phyloP scores from a whole-genome alignment of 2,888 invertebrate species.

The Bombylius discolor region DNA sequence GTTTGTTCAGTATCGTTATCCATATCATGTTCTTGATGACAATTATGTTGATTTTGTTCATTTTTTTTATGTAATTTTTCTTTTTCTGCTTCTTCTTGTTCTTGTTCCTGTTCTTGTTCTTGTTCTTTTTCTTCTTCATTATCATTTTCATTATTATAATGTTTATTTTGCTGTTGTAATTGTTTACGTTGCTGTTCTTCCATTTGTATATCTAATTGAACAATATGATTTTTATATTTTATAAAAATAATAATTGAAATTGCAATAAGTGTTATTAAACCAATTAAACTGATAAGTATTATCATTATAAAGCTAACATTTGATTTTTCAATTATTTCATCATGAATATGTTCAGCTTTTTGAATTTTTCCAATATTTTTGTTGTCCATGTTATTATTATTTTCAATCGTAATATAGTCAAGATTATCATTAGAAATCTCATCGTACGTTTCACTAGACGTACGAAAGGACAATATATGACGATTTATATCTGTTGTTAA shows the following conservation, averaged over 20 bases:
- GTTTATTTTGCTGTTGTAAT: not conserved
- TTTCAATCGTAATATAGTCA: slow-evolving; percentile 17
- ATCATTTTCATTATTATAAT: not conserved
- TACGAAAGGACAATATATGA: slow-evolving; percentile 14
- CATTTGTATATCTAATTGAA: slow-evolving; percentile 32
- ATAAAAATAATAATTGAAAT: not conserved
- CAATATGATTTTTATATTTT: slow-evolving; percentile 7
- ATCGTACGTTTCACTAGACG: slow-evolving; percentile 14
- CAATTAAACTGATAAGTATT: not conserved
- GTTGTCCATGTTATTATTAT: slow-evolving; percentile 4
- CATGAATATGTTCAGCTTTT: not conserved
- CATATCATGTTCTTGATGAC: no score
- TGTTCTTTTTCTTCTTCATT: not conserved
- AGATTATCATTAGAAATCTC: slow-evolving; percentile 16
- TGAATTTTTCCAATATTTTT: not conserved
- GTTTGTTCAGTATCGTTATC: not conserved
- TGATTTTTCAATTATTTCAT: not conserved
- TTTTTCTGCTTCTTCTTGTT: not conserved
- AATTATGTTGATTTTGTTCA: not conserved
- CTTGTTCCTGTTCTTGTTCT: not conserved
- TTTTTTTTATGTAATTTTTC: no score
- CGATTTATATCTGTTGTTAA: slow-evolving; percentile 14
- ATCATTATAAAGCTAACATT: not conserved
- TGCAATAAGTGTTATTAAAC: not conserved
- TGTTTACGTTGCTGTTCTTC: slow-evolving; percentile 28